A percentile compares a stretch with the other conserved stretches of the same genome.
Evolutionary conservation across 2,113 vertebrate genomes (phyloP).

Genomic region (Desmodus rotundus): DNA sequence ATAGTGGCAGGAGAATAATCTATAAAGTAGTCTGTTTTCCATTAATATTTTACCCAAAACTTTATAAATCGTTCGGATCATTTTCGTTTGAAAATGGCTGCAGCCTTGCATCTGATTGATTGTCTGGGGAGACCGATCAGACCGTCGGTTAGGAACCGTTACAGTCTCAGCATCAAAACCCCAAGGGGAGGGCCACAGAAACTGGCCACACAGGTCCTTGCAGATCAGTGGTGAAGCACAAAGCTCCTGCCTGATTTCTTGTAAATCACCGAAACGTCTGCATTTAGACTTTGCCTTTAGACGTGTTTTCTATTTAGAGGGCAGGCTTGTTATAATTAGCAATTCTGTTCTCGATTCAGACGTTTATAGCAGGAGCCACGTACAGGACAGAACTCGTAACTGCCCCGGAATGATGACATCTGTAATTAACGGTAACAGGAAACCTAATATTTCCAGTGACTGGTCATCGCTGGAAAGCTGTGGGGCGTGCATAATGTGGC

Average conservation of each 20-base stretch:
- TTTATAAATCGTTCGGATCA: background rate
- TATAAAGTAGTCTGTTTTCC: background rate
- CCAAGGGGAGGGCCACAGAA: accelerated
- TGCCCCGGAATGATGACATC: background rate
- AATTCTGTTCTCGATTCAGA: background rate
- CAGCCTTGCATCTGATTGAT: background rate
- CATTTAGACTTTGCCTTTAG: background rate
- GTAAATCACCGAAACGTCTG: accelerated
- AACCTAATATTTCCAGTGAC: background rate
- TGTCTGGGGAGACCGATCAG: background rate
- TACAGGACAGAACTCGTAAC: background rate
- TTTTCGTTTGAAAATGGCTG: background rate
- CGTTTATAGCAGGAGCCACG: background rate
- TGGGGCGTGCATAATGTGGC: accelerated
- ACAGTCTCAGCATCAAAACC: background rate
- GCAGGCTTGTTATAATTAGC: background rate
- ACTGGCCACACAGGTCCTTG: accelerated
- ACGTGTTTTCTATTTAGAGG: background rate
- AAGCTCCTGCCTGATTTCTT: accelerated
- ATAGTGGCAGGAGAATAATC: background rate
- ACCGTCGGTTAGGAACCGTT: accelerated
- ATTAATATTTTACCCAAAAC: conserved; percentile 4
- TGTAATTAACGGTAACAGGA: accelerated
- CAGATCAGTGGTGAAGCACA: accelerated
- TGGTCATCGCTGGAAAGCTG: background rate